Evolutionary conservation across 1,140 invertebrate species (phyloP), one percentile per base, ranked within the genome.

Genomic region (Zaprionus vittiger): DNA sequence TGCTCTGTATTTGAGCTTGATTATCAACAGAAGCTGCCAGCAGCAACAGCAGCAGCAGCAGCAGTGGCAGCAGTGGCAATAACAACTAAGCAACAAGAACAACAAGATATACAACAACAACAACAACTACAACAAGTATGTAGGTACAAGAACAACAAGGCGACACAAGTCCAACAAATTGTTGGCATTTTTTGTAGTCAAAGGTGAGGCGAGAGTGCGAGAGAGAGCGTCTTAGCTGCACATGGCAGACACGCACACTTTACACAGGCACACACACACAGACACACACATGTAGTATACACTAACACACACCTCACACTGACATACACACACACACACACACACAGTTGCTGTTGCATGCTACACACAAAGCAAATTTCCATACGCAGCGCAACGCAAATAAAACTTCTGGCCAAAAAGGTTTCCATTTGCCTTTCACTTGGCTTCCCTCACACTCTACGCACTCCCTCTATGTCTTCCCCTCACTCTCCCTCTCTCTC

Each of bases 141-240:
- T 57, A 22, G 12, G 9, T 20, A 12, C 9, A 38, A 15, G 2
- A n/a, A n/a, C 57, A 52, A 52, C n/a, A 41, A 24, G 38, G 57
- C 47, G 57, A 77, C 67, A 73, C 81, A 80, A 66, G 47, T 64
- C 61, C 47, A 59, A 73, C 74, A 84, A 81, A 84, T 72, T 81
- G 56, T 81, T 72, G 79, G 75, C 69, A 85, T 85, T 83, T 78
- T 71, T 62, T 59, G 59, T 54, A 81, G 78, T 85, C 82, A 84
- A 84, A 85, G 79, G 81, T 85, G 78, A 84, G 41, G 41, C 54
- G 22, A 65, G 81, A 64, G 73, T 64, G 71, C 17, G 5, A 44
- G 5, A n/a, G 41, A 44, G 41, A 17, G 41, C 64, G 71, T 77
- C 73, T 83, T 70, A 69, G 61, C 74, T 72, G 73, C 79, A 81